Percentiles rank a stretch among this genome's conserved stretches.
These are phyloP conservation scores for Apamea anceps DNA, from an alignment of 2,888 invertebrate species.

Conservation along the genomic window DNA sequence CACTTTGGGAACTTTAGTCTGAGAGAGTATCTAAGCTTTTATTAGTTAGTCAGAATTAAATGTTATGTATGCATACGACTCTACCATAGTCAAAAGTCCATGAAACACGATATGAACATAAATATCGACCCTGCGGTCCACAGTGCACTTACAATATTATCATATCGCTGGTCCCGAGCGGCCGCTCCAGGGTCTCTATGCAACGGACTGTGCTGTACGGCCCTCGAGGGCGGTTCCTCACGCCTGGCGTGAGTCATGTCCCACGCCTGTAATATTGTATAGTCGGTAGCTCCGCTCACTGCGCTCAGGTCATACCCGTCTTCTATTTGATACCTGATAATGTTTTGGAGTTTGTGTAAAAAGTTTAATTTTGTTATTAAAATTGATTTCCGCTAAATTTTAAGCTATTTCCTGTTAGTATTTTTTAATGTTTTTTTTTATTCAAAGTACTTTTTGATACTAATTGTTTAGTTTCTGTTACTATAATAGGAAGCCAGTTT, in stretches of 20 bases:
- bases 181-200: conserved; percentile 86
- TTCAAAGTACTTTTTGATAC: not conserved
- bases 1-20: not conserved
- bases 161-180: conserved; percentile 84
- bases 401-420: no score
- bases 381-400: not conserved
- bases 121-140: not conserved
- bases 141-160: conserved; percentile 81
- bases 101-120: not conserved
- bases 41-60: not conserved
- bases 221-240: conserved; percentile 84
- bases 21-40: not conserved
- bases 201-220: conserved; percentile 88
- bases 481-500: no score
- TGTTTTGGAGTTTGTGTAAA: not conserved
- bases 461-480: no score
- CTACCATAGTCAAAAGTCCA: not conserved
- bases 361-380: no score
- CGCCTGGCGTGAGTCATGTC: conserved; percentile 87
- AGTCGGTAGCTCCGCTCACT: conserved; percentile 91
- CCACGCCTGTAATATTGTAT: conserved; percentile 93
- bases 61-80: not conserved
- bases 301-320: conserved; percentile 92
- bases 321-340: conserved; percentile 90
- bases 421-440: no score